Percentiles rank a stretch among this genome's conserved stretches.
phyloP scores from a whole-genome alignment of 1,140 invertebrate genomes.

The Argopecten irradians region DNA sequence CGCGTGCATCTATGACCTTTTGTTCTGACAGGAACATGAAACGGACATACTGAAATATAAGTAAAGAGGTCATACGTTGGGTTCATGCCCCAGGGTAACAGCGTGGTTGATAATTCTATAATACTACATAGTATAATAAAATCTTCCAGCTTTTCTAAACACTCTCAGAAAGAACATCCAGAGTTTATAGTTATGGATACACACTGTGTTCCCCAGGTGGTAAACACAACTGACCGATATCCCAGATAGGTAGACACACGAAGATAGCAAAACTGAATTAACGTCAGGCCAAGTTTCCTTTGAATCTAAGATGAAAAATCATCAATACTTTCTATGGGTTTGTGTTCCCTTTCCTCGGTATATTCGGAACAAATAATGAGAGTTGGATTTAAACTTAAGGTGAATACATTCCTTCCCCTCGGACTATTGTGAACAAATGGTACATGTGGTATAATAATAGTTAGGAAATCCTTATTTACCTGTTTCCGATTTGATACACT shows the following conservation, averaged over 20 bases:
- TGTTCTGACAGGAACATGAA: neutral
- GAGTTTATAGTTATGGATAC: neutral
- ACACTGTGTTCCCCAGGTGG: neutral
- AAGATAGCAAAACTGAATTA: too few relatives aligned
- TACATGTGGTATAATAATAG: too few relatives aligned
- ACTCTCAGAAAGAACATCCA: neutral
- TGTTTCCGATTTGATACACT: too few relatives aligned
- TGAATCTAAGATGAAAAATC: too few relatives aligned
- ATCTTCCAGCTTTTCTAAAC: neutral
- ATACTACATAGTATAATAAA: neutral
- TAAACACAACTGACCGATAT: neutral
- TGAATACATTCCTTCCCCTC: too few relatives aligned
- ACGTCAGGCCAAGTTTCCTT: too few relatives aligned
- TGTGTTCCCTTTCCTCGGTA: too few relatives aligned
- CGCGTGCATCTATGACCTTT: neutral
- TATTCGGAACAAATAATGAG: too few relatives aligned
- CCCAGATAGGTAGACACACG: neutral
- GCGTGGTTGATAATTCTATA: neutral
- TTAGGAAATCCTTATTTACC: too few relatives aligned
- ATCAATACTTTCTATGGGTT: too few relatives aligned
- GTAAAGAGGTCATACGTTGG: neutral
- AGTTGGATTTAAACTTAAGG: too few relatives aligned
- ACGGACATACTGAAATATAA: neutral
- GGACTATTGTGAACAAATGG: too few relatives aligned
- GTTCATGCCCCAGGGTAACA: neutral